Evolutionary conservation across 2,888 invertebrate genomes (phyloP).

Genomic region (Dione vanillae): DNA sequence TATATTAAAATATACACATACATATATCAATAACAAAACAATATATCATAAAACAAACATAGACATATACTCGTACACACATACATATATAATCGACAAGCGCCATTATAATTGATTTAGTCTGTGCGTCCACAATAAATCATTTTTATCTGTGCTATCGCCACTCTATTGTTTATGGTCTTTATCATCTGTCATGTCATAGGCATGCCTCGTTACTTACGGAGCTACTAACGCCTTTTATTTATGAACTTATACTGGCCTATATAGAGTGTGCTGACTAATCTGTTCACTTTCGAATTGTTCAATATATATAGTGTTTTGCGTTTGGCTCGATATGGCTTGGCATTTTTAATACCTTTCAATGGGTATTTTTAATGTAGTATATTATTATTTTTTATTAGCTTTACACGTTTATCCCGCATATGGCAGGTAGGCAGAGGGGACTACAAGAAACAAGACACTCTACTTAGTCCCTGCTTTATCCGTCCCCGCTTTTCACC

Average conservation of each 20-base stretch:
- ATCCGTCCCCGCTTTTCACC: no score
- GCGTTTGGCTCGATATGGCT: no score
- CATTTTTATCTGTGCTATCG: slow-evolving; percentile 72
- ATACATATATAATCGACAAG: slow-evolving; percentile 3
- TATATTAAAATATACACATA: not conserved
- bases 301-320: slow-evolving; percentile 13
- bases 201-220: slow-evolving; percentile 53
- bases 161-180: slow-evolving; percentile 72
- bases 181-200: slow-evolving; percentile 69
- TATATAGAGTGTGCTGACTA: slow-evolving; percentile 22
- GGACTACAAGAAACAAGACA: no score
- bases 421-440: no score
- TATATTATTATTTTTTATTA: no score
- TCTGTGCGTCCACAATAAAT: slow-evolving; percentile 66
- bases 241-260: slow-evolving; percentile 24
- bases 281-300: slow-evolving; percentile 1
- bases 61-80: not conserved
- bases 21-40: not conserved
- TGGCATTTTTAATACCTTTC: no score
- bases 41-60: no score
- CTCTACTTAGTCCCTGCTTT: no score
- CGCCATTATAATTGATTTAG: slow-evolving; percentile 68
- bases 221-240: slow-evolving; percentile 49
- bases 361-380: no score
- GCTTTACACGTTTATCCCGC: no score